These are phyloP conservation scores for Smittia aterrima DNA, from an alignment of 2,888 invertebrate species.

Conservation along the genomic window DNA sequence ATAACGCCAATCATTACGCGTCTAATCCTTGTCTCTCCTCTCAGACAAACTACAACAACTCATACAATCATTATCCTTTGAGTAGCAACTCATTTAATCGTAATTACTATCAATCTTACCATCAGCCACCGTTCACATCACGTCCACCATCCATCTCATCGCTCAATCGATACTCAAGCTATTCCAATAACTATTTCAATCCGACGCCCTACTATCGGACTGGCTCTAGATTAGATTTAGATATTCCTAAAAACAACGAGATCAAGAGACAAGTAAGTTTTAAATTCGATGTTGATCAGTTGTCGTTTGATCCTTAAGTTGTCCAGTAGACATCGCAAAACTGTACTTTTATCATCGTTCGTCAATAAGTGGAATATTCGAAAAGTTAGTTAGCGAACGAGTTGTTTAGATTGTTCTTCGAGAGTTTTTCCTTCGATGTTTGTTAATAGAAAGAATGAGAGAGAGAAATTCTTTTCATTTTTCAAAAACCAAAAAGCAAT, in stretches of 20 bases:
- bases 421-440: neutral
- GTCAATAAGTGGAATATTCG: neutral
- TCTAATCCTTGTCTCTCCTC: slow-evolving; percentile 40
- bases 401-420: slow-evolving; percentile 7
- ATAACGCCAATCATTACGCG: slow-evolving; percentile 12
- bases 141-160: slow-evolving; percentile 40
- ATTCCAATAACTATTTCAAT: slow-evolving; percentile 35
- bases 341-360: slow-evolving; percentile 10
- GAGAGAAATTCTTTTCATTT: neutral
- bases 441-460: no score
- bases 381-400: neutral
- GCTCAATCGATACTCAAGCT: slow-evolving; percentile 34
- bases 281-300: slow-evolving; percentile 56
- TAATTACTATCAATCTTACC: slow-evolving; percentile 40
- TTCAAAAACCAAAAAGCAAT: neutral
- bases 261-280: slow-evolving; percentile 57
- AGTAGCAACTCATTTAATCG: slow-evolving; percentile 37
- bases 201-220: slow-evolving; percentile 32
- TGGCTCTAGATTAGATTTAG: slow-evolving; percentile 56
- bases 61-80: slow-evolving; percentile 19
- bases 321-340: neutral
- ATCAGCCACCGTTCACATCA: slow-evolving; percentile 40
- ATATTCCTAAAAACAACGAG: slow-evolving; percentile 54
- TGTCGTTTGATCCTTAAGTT: slow-evolving; percentile 54
- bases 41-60: neutral